Evolutionary conservation across 2,797 vertebrate species (phyloP), one percentile per base, ranked within the genome.

Genomic region (Coreius guichenoti): DNA sequence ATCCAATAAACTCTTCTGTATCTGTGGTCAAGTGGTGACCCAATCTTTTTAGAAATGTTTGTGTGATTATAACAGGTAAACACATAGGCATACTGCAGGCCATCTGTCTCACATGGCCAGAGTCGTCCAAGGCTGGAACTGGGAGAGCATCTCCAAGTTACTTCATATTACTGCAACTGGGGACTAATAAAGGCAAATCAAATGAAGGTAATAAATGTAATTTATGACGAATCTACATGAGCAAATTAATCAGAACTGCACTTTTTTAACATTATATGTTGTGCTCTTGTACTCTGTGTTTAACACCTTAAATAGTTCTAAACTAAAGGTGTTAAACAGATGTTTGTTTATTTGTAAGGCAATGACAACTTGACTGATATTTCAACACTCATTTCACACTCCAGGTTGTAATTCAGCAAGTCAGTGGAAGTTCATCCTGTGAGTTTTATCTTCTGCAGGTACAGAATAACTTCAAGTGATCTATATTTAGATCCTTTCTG

Each of bases 171-270:
- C 86, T 77, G 78, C 82, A 88, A 86, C 84, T 80, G 39, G 49
- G 26, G 47, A 54, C 81, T 87, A 85, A 91, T 87, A 88, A 87
- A 29, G 31, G 58, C 70, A 36, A 84, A 70, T 65, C 68, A 68
- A 86, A 85, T 86, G 16, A 89, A 80, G 58, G 81, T 87, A 88
- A 86, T 80, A 85, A 67, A 88, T 65, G 17, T 83, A 67, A 91
- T 89, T 86, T 74, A 88, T 88, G 80, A 26, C 73, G 29, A 45
- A 79, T 51, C 47, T 74, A 83, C 78, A 80, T 70, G 51, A 61
- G 73, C 39, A 79, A 75, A 87, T 89, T 70, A 54, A 83, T 86
- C 80, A 63, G 69, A 84, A 82, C 81, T 80, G 73, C 49, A 36
- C 17, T 63, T 14, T 36, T 65, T 70, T 51, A 83, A 87, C 19